These are phyloP conservation scores for Ectemnius lituratus DNA, from an alignment of 2,888 invertebrate species.

Conservation along the genomic window DNA sequence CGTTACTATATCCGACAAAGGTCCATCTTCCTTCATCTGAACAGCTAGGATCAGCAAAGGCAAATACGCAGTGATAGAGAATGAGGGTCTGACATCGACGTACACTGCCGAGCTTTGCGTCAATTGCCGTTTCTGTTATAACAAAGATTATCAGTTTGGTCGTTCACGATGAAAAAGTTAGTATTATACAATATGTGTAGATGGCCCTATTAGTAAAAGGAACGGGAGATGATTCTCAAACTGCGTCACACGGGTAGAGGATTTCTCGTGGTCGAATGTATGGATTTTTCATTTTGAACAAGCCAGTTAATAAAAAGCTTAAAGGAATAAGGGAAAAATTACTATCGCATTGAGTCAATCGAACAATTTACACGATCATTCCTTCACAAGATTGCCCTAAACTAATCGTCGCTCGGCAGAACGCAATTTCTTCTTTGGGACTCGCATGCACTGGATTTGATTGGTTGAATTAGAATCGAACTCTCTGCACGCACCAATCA, in stretches of 20 bases:
- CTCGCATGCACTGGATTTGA: slow-evolving; percentile 11
- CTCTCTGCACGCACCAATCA: slow-evolving; percentile 34
- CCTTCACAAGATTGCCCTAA: too few relatives aligned
- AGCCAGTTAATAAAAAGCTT: too few relatives aligned
- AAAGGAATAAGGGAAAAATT: too few relatives aligned
- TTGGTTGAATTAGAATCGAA: slow-evolving; percentile 34
- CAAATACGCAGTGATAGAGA: slow-evolving; percentile 7
- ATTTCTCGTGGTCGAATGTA: not conserved
- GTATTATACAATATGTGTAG: slow-evolving; percentile 42
- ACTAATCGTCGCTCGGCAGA: not conserved
- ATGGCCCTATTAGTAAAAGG: slow-evolving; percentile 48
- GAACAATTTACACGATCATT: too few relatives aligned
- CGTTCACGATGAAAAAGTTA: slow-evolving; percentile 49
- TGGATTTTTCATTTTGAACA: not conserved
- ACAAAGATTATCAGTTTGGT: slow-evolving; percentile 55
- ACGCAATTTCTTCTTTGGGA: slow-evolving; percentile 10
- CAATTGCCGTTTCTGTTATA: slow-evolving; percentile 28
- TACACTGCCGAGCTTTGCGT: slow-evolving; percentile 22
- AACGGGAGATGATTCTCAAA: slow-evolving; percentile 43
- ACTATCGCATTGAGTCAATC: too few relatives aligned
- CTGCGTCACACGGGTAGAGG: slow-evolving; percentile 15
- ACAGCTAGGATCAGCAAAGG: not conserved
- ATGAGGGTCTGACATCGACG: slow-evolving; percentile 25
- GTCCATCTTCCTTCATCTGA: slow-evolving; percentile 41
- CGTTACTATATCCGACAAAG: slow-evolving; percentile 28